phyloP scores from a whole-genome alignment of 2,113 vertebrate species.

The Charadrius vociferus region DNA sequence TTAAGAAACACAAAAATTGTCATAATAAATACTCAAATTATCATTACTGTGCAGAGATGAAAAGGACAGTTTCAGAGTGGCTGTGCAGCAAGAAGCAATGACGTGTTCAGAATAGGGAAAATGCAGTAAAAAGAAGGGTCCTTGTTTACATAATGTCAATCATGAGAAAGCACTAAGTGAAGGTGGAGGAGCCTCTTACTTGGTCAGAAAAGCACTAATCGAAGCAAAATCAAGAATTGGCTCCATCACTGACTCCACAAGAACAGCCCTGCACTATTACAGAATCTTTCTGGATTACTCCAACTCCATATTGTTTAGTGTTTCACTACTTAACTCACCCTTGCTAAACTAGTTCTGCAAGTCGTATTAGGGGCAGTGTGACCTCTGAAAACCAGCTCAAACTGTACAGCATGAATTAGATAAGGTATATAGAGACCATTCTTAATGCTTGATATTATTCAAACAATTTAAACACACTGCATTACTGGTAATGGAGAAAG shows the following conservation, averaged over 20 bases:
- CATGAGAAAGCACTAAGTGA: background rate
- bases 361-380: accelerated
- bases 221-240: background rate
- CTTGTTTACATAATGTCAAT: accelerated
- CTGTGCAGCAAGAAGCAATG: background rate
- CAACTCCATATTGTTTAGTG: accelerated
- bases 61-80: background rate
- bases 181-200: background rate
- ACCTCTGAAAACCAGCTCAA: background rate
- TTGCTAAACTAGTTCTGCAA: background rate
- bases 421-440: background rate
- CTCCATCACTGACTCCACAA: accelerated
- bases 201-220: background rate
- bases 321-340: background rate
- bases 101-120: background rate
- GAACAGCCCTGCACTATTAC: accelerated
- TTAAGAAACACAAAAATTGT: background rate
- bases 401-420: too few relatives aligned
- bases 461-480: background rate
- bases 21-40: background rate
- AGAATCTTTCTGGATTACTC: too few relatives aligned
- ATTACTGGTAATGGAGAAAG: too few relatives aligned
- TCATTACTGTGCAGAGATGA: background rate
- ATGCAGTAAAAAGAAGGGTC: background rate
- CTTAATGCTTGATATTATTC: background rate